Percentiles rank a stretch among this genome's conserved stretches.
Conservation (phyloP, 1,140 invertebrate species). For the Zaprionus tsacasi region DNA sequence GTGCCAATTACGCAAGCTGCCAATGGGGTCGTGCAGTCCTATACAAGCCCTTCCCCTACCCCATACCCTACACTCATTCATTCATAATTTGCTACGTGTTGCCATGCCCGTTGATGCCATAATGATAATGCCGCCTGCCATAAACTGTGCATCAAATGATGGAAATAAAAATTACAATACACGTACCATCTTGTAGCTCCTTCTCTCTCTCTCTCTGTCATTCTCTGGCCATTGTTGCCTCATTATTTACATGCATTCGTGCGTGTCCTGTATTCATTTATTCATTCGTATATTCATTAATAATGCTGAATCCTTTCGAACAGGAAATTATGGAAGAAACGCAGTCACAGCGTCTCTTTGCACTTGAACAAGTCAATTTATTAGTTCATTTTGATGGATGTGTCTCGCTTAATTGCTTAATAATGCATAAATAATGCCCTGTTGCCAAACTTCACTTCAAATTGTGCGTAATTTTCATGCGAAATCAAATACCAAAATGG, state of each 20-base stretch:
- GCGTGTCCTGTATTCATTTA: slow-evolving; percentile 34
- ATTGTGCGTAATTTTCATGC: slow-evolving; percentile 23
- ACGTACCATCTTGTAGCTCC: slow-evolving; percentile 38
- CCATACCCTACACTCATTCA: slow-evolving; percentile 51
- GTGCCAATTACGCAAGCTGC: slow-evolving; percentile 70
- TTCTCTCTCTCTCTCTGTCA: not conserved
- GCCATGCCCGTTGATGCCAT: slow-evolving; percentile 41
- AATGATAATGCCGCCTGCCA: slow-evolving; percentile 59
- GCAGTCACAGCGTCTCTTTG: slow-evolving; percentile 17
- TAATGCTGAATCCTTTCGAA: slow-evolving; percentile 63
- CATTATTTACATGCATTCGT: slow-evolving; percentile 54
- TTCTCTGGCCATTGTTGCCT: slow-evolving; percentile 21
- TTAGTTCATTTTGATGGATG: slow-evolving; percentile 76
- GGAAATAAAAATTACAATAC: slow-evolving; percentile 73
- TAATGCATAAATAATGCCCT: slow-evolving; percentile 49
- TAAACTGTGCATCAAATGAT: slow-evolving; percentile 73
- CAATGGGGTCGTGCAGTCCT: slow-evolving; percentile 26
- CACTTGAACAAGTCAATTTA: slow-evolving; percentile 79
- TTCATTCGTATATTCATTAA: slow-evolving; percentile 58
- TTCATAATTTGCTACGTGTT: slow-evolving; percentile 82
- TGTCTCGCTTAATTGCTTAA: slow-evolving; percentile 69
- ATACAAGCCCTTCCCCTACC: no score
- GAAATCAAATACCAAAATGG: slow-evolving; percentile 42
- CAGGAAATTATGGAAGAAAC: slow-evolving; percentile 45
- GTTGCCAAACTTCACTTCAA: slow-evolving; percentile 29